Conservation (phyloP, 2,888 invertebrate species). For the Tineola bisselliella region DNA sequence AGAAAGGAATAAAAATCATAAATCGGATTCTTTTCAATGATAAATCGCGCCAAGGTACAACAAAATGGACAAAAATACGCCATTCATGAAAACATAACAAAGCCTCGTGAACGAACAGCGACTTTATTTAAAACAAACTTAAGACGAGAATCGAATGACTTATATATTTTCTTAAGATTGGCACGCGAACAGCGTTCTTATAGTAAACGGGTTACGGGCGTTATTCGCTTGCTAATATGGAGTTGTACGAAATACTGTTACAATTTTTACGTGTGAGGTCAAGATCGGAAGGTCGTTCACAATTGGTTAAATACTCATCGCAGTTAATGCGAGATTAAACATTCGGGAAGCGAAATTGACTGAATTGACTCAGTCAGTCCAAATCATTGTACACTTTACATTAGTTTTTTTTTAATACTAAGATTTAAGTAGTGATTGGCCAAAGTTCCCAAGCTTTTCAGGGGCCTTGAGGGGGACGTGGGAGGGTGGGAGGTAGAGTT, state of each 20-base stretch:
- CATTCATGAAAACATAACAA: not conserved
- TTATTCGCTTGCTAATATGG: too few relatives aligned
- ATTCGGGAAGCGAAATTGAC: too few relatives aligned
- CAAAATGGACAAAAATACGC: not conserved
- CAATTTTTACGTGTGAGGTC: slow-evolving; percentile 38
- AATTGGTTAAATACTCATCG: slow-evolving; percentile 24
- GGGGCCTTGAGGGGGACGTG: too few relatives aligned
- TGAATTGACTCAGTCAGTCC: too few relatives aligned
- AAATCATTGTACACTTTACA: too few relatives aligned
- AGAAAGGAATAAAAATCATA: not conserved
- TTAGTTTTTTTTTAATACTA: too few relatives aligned
- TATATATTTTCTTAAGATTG: too few relatives aligned
- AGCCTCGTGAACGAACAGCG: not conserved
- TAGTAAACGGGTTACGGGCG: too few relatives aligned
- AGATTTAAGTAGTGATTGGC: too few relatives aligned
- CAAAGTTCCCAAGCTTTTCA: too few relatives aligned
- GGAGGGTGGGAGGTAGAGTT: too few relatives aligned
- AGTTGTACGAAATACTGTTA: slow-evolving; percentile 16
- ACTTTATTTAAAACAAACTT: not conserved
- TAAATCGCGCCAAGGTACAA: slow-evolving; percentile 2
- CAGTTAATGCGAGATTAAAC: not conserved
- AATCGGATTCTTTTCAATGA: slow-evolving; percentile 4
- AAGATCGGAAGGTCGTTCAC: slow-evolving; percentile 40
- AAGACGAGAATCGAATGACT: not conserved
- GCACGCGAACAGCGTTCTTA: too few relatives aligned